Conservation (phyloP, 2,113 vertebrate species). For the Campylomormyrus tamandua region DNA sequence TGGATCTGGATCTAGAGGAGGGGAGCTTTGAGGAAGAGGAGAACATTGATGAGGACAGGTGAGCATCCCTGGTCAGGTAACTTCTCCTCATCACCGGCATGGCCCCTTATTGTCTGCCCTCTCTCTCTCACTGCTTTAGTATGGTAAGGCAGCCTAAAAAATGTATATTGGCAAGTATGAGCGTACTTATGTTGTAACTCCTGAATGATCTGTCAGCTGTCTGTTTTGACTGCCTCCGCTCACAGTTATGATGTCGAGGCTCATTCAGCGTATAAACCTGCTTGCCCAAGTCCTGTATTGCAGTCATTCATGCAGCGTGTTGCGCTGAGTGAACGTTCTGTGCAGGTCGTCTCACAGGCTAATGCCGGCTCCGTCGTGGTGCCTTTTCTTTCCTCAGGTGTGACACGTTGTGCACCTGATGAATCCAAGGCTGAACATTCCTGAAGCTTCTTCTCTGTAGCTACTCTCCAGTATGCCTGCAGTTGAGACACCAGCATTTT, state of each 20-base stretch:
- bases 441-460: neutral
- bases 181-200: neutral
- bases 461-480: neutral
- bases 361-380: too few species aligned
- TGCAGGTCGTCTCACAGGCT: neutral
- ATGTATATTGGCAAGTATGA: neutral
- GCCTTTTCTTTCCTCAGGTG: neutral
- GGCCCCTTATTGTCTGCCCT: neutral
- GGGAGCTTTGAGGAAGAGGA: constrained; percentile 37
- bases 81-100: neutral
- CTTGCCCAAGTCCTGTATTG: neutral
- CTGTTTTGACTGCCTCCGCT: neutral
- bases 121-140: neutral
- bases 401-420: neutral
- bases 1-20: constrained; percentile 42
- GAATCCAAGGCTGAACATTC: neutral
- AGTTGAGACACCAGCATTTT: constrained; percentile 8
- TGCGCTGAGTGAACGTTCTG: neutral
- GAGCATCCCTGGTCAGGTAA: neutral
- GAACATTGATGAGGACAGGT: constrained; percentile 43
- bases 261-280: neutral
- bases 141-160: neutral
- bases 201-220: neutral
- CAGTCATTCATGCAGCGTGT: neutral
- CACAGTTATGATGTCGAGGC: neutral